Evolutionary conservation across 2,888 invertebrate species (phyloP).

Genomic region (Pseudeuparius sepicola): DNA sequence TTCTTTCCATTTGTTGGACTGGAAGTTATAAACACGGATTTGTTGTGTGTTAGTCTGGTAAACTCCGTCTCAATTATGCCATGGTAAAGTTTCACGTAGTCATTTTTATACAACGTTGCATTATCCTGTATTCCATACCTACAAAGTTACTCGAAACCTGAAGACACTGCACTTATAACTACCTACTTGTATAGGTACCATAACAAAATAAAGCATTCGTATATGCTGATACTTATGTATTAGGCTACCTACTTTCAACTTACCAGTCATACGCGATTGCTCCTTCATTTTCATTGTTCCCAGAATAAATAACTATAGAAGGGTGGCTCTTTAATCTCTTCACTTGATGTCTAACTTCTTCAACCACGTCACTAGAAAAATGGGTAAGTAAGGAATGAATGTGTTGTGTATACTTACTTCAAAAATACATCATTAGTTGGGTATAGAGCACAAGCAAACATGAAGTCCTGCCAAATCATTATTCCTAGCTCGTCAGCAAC

Average conservation of each 20-base stretch:
- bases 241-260: no score
- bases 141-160: no score
- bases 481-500: constrained; percentile 82
- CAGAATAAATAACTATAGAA: constrained; percentile 84
- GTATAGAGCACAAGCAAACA: constrained; percentile 95
- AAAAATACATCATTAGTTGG: constrained; percentile 66
- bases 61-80: constrained; percentile 61
- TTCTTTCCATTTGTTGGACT: constrained; percentile 84
- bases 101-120: constrained; percentile 40
- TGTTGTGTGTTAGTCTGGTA: constrained; percentile 47
- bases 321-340: constrained; percentile 76
- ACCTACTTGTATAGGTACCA: no score
- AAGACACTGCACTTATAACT: no score
- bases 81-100: constrained; percentile 78
- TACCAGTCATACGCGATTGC: constrained; percentile 78
- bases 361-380: constrained; percentile 50
- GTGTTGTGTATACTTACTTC: constrained; percentile 35
- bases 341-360: constrained; percentile 75
- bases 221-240: no score
- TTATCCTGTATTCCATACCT: constrained; percentile 41
- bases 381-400: not conserved
- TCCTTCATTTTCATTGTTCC: constrained; percentile 94
- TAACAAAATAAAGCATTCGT: no score
- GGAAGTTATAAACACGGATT: constrained; percentile 64
- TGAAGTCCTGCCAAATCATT: constrained; percentile 95